Conservation (phyloP, 2,113 vertebrate genomes). For the Beaufortia kweichowensis region DNA sequence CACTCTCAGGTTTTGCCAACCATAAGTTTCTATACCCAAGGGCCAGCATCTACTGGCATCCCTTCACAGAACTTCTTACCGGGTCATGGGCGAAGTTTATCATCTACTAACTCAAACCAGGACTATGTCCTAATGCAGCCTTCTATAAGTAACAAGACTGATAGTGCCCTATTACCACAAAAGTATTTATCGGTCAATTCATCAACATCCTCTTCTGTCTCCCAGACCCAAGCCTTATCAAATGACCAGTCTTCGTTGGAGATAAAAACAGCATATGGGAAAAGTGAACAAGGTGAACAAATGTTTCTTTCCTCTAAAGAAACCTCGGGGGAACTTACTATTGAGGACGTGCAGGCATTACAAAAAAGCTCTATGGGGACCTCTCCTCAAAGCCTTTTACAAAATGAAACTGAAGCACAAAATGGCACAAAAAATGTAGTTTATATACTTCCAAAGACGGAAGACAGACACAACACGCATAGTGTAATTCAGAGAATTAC, state of each 20-base stretch:
- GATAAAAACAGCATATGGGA: slow-evolving; percentile 79
- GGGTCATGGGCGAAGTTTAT: slow-evolving; percentile 77
- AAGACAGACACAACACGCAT: slow-evolving; percentile 87
- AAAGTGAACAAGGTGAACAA: slow-evolving; percentile 84
- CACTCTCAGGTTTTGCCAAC: slow-evolving; percentile 90
- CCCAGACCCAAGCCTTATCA: slow-evolving; percentile 83
- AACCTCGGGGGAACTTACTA: slow-evolving; percentile 79
- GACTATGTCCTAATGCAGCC: slow-evolving; percentile 84
- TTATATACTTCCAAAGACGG: slow-evolving; percentile 89
- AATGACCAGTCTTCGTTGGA: slow-evolving; percentile 82
- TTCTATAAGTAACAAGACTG: slow-evolving; percentile 79
- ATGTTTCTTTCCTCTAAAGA: slow-evolving; percentile 78
- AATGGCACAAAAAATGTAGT: slow-evolving; percentile 71
- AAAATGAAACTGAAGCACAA: slow-evolving; percentile 75
- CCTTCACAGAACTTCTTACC: slow-evolving; percentile 87
- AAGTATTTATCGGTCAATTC: slow-evolving; percentile 84
- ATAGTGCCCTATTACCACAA: slow-evolving; percentile 79
- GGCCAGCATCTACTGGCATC: slow-evolving; percentile 79
- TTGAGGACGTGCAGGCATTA: slow-evolving; percentile 86
- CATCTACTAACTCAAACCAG: slow-evolving; percentile 80
- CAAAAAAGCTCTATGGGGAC: slow-evolving; percentile 82
- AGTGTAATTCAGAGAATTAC: slow-evolving; percentile 96
- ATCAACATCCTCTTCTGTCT: slow-evolving; percentile 77
- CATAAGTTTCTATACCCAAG: slow-evolving; percentile 87
- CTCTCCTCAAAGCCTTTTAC: slow-evolving; percentile 75